A percentile compares a stretch with the other conserved stretches of the same genome.
Conservation (phyloP, 37 sponge, comb jelly and placozoan species). For the Diacarnus erythraeanus region DNA sequence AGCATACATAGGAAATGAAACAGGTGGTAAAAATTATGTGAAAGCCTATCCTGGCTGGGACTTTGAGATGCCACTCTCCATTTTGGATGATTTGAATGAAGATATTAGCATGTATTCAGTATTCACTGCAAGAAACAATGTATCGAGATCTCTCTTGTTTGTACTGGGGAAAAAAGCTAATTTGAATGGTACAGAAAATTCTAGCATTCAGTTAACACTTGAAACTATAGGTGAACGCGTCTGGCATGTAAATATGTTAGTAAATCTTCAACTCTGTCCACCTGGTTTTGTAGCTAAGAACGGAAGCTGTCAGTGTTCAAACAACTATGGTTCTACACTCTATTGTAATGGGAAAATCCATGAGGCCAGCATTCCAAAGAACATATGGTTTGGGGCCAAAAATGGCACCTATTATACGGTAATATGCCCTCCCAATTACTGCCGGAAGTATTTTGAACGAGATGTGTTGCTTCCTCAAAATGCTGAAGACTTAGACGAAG, state of each 20-base stretch:
- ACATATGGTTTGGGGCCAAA: conserved; percentile 39
- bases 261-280: conserved; percentile 25
- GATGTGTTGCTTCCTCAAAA: not conserved
- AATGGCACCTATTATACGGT: not conserved
- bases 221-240: conserved; percentile 5
- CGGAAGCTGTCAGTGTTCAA: not conserved
- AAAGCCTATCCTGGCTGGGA: conserved; percentile 44
- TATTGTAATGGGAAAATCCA: not conserved
- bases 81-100: conserved; percentile 30
- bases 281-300: conserved; percentile 14
- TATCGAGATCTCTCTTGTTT: not conserved
- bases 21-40: not conserved
- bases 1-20: not conserved
- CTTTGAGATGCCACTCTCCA: conserved; percentile 6
- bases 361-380: not conserved
- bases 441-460: not conserved
- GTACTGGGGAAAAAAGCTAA: not conserved
- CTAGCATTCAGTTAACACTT: not conserved
- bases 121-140: not conserved
- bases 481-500: not conserved
- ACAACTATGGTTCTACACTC: not conserved
- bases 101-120: not conserved
- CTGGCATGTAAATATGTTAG: conserved; percentile 11
- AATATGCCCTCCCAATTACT: conserved; percentile 27
- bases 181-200: not conserved